phyloP scores from a whole-genome alignment of 2,888 invertebrate species.

The Epinotia ramella region DNA sequence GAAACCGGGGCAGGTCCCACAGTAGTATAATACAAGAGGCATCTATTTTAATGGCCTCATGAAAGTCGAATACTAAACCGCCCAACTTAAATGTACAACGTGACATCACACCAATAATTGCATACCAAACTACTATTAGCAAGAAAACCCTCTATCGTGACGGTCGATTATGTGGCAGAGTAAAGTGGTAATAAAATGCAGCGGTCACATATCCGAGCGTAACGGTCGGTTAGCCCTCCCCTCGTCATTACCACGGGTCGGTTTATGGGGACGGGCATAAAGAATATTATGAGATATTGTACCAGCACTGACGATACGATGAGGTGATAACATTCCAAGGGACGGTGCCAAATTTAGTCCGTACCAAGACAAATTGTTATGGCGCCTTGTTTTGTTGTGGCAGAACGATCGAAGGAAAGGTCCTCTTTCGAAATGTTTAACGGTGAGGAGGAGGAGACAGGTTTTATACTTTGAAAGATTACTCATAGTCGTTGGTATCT shows the following conservation, averaged over 20 bases:
- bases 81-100: slow-evolving; percentile 8
- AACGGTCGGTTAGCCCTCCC: slow-evolving; percentile 81
- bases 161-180: slow-evolving; percentile 84
- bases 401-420: background rate
- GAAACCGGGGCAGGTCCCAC: too few species aligned
- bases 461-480: background rate
- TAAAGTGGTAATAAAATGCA: slow-evolving; percentile 86
- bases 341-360: slow-evolving; percentile 70
- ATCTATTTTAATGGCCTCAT: background rate
- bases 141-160: slow-evolving; percentile 80
- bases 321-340: slow-evolving; percentile 79
- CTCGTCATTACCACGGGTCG: slow-evolving; percentile 82
- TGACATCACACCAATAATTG: slow-evolving; percentile 45
- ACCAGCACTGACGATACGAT: slow-evolving; percentile 75
- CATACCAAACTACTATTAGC: slow-evolving; percentile 74
- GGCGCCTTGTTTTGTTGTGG: slow-evolving; percentile 46
- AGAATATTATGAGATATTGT: slow-evolving; percentile 84
- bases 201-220: slow-evolving; percentile 84
- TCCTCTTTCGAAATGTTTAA: background rate
- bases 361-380: slow-evolving; percentile 71
- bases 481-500: background rate
- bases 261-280: slow-evolving; percentile 83
- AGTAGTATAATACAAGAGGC: background rate
- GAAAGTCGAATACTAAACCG: background rate
- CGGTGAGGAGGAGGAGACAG: background rate